Base-by-base conservation (phyloP, 2,888 invertebrate species). In the Lucinisca nassula region DNA sequence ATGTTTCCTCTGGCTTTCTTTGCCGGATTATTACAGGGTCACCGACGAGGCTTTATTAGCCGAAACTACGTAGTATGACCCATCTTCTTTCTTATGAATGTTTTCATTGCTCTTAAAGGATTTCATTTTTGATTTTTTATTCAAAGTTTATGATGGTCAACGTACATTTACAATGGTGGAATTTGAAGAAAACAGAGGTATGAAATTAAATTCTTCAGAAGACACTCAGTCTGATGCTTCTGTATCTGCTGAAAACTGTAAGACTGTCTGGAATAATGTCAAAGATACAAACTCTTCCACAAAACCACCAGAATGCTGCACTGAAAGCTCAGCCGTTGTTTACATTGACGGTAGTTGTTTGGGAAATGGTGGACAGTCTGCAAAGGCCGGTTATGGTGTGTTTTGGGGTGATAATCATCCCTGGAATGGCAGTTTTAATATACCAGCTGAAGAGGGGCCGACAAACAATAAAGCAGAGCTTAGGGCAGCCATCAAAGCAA, bases 401-500 rank as follows among this genome's bases (percentile, higher is more conserved):
- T 55, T n/a, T 21, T 55, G 55, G n/a, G 55, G n/a, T 14, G n/a
- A 55, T n/a, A 14, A 55, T 14, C 55, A 55, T 21, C 55, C 55
- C 4, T 55, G 55, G 55, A 55, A 55, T 55, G 4, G 55, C 4
- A 55, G 55, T 21, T n/a, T 4, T 55, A 14, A 8, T 14, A n/a
- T 55, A 14, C 55, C 55, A n/a, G 55, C n/a, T 17, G 55, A 55
- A 21, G 4, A 4, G 4, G 55, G 21, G 4, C 21, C 10, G n/a
- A 55, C 55, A 55, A 55, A 55, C 55, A 55, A 55, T 21, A 55
- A 55, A n/a, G 55, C 55, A 55, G 55, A 55, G n/a, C 55, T 55
- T 14, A n/a, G 12, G n/a, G n/a, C 55, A 4, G 55, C 55, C 8
- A 55, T 55, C 10, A 55, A 55, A 55, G 55, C 55, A n/a, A 8